Conservation (phyloP, 2,113 vertebrate species). For the Apeltes quadracus region DNA sequence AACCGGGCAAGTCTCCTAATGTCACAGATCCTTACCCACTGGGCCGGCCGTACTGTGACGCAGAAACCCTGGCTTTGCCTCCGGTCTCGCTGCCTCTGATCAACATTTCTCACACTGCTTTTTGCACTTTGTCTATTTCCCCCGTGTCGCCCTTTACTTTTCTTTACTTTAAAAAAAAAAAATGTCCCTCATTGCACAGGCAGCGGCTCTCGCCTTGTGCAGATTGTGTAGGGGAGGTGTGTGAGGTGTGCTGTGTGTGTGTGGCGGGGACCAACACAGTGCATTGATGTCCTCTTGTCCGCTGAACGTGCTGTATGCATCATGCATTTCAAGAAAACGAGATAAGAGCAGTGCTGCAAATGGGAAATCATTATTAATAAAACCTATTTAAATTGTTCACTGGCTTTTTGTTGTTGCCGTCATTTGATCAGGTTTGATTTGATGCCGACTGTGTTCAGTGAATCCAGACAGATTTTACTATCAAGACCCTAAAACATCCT, state of each 20-base stretch:
- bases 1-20: not conserved
- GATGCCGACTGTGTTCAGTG: not conserved
- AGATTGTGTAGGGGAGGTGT: conserved; percentile 59
- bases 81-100: conserved; percentile 27
- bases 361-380: conserved; percentile 79
- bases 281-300: conserved; percentile 78
- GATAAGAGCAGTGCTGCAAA: conserved; percentile 67
- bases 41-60: too few species aligned
- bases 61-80: conserved; percentile 8
- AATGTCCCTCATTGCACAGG: conserved; percentile 40
- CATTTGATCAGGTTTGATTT: not conserved
- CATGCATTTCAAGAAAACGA: conserved; percentile 69
- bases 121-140: conserved; percentile 51
- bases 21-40: too few species aligned
- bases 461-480: not conserved
- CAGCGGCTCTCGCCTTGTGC: conserved; percentile 39
- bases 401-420: conserved; percentile 7
- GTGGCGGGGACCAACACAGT: conserved; percentile 29
- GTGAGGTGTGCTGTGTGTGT: conserved; percentile 73
- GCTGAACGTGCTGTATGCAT: conserved; percentile 71
- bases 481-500: not conserved
- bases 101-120: conserved; percentile 23
- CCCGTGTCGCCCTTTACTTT: conserved; percentile 15
- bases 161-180: not conserved
- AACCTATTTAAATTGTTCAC: conserved; percentile 69